These are phyloP conservation scores for Sesia apiformis DNA, from an alignment of 2,888 invertebrate species.

Conservation along the genomic window DNA sequence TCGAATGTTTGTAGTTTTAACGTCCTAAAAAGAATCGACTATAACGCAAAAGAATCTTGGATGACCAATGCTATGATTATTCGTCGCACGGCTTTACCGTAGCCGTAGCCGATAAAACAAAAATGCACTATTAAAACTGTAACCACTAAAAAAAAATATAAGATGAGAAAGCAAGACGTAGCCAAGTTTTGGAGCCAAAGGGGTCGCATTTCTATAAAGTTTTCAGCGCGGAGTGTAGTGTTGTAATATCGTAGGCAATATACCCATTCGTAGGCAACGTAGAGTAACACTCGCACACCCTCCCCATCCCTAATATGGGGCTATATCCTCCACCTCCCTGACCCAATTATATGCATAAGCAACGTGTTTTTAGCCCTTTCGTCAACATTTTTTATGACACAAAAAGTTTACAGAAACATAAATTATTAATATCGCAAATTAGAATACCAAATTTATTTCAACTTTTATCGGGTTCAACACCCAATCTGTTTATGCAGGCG, in stretches of 20 bases:
- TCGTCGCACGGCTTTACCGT: no score
- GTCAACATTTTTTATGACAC: no score
- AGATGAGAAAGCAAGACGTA: constrained; percentile 22
- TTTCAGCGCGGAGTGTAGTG: constrained; percentile 51
- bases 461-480: no score
- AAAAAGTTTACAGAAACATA: no score
- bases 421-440: no score
- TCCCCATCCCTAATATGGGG: constrained; percentile 33
- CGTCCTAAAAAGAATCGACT: background rate
- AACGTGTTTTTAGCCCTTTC: constrained; percentile 21
- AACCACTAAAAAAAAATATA: constrained; percentile 1
- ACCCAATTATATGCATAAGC: constrained; percentile 49
- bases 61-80: no score
- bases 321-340: constrained; percentile 50
- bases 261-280: constrained; percentile 53
- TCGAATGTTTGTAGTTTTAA: background rate
- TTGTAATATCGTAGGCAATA: constrained; percentile 54
- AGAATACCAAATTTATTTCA: no score
- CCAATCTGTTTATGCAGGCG: no score
- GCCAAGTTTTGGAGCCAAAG: constrained; percentile 61
- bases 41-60: no score
- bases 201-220: constrained; percentile 62
- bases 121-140: background rate
- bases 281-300: constrained; percentile 35
- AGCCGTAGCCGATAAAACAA: no score